Percentiles rank a stretch among this genome's conserved stretches.
These are phyloP conservation scores for Ophioderma brevispina DNA, from an alignment of 35 echinoderm and acorn worm species.

Conservation along the genomic window DNA sequence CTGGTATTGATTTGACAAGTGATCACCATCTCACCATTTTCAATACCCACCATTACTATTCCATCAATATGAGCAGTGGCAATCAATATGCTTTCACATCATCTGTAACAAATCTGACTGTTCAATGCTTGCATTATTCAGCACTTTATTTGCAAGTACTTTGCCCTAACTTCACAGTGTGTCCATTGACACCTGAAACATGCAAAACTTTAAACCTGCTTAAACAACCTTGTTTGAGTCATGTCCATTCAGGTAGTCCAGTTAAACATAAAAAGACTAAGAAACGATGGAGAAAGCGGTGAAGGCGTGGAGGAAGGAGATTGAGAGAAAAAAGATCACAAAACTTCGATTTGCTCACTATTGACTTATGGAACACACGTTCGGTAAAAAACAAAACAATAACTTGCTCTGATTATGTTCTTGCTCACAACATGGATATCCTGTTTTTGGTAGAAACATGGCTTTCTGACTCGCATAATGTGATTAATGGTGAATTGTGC, in stretches of 20 bases:
- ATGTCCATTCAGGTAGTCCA: background rate
- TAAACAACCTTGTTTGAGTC: background rate
- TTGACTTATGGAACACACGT: background rate
- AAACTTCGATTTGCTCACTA: background rate
- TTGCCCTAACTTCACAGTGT: background rate
- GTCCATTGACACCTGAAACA: background rate
- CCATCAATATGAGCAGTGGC: background rate
- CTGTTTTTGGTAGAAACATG: background rate
- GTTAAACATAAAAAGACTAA: background rate
- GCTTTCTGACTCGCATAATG: background rate
- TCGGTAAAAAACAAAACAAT: background rate
- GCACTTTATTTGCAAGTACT: background rate
- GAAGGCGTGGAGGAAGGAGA: too few species aligned
- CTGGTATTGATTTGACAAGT: background rate
- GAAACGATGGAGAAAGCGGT: background rate
- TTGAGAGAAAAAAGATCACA: background rate
- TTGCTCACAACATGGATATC: background rate
- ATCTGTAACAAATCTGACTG: background rate
- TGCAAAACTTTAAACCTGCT: background rate
- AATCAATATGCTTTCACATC: background rate
- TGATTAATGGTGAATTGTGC: background rate
- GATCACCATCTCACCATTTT: background rate
- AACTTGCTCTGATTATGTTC: background rate
- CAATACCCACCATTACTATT: background rate
- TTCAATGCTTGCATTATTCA: background rate